Evolutionary conservation across 2,888 invertebrate genomes (phyloP).

Genomic region (Lasioglossum zephyrum): DNA sequence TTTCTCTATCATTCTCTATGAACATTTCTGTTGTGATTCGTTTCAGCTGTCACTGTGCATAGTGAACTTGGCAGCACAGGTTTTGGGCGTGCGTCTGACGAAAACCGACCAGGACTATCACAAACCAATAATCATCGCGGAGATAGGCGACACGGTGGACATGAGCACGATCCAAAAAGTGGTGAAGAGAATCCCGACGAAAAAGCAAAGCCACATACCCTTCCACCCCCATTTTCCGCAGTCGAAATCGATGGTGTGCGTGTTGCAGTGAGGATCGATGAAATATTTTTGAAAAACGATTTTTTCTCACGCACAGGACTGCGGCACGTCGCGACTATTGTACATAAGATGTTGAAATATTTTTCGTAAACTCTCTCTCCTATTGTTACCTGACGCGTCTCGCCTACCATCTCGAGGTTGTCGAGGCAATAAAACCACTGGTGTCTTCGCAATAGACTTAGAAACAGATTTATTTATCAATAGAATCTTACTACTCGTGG

Average conservation of each 20-base stretch:
- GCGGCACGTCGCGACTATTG: neutral
- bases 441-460: constrained; percentile 64
- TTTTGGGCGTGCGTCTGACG: constrained; percentile 88
- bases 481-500: constrained; percentile 56
- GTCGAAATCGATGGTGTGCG: constrained; percentile 85
- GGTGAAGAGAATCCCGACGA: constrained; percentile 79
- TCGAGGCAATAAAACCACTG: constrained; percentile 51
- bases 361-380: constrained; percentile 36
- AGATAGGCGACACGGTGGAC: constrained; percentile 85
- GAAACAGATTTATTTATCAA: constrained; percentile 69
- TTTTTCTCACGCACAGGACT: constrained; percentile 3
- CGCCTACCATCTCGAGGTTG: constrained; percentile 30
- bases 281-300: constrained; percentile 1
- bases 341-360: constrained; percentile 47
- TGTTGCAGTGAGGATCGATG: constrained; percentile 84
- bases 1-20: neutral
- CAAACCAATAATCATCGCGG: constrained; percentile 88
- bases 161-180: constrained; percentile 76
- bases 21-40: neutral
- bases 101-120: constrained; percentile 89
- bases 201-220: constrained; percentile 74
- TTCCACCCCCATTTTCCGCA: constrained; percentile 73
- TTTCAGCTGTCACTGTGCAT: constrained; percentile 88
- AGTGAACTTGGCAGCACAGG: constrained; percentile 89
- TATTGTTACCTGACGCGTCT: neutral